Evolutionary conservation across 2,113 vertebrate genomes (phyloP), one percentile per base, ranked within the genome.

Genomic region (Mixornis gularis): DNA sequence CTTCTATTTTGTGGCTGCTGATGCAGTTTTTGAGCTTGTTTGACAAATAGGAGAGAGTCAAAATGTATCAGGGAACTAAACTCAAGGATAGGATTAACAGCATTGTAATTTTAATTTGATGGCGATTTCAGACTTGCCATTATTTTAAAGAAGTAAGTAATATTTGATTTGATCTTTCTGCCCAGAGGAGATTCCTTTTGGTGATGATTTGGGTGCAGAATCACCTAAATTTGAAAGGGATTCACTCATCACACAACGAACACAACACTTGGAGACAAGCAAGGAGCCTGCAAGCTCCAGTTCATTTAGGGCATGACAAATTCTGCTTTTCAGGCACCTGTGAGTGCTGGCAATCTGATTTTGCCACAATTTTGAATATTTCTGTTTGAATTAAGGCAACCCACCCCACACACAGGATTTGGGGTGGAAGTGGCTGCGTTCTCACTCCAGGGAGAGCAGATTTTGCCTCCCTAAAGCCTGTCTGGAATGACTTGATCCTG

Each of bases 91-190:
- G 62, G 32, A 69, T 81, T 38, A 52, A 2, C 12, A 79, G 25
- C 1, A 2, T 30, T n/a, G 12, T 21, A 2, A 40, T 64, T 87
- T 71, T 38, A 79, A 41, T 58, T 59, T 40, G 22, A 14, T 48
- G 10, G 3, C 52, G 46, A 43, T 41, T 72, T 55, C 44, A 79
- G 52, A 19, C 7, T 55, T 72, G 17, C 2, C 16, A 25, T n/a
- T 59, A 7, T 40, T 49, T 21, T 10, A 7, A 70, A 56, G 73
- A 44, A 38, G 0, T 1, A 24, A 41, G 1, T 0, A n/a, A 16
- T 24, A 18, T 26, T 64, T 32, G 19, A 26, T 34, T 27, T 55
- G 38, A 19, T 46, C 24, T 51, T 77, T 65, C 29, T 88, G 55
- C 32, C 16, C 29, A 60, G 34, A 27, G n/a, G 9, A 71, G 9